These are phyloP conservation scores for Listrodromus nycthemerus DNA, from an alignment of 2,888 invertebrate genomes.

Conservation along the genomic window DNA sequence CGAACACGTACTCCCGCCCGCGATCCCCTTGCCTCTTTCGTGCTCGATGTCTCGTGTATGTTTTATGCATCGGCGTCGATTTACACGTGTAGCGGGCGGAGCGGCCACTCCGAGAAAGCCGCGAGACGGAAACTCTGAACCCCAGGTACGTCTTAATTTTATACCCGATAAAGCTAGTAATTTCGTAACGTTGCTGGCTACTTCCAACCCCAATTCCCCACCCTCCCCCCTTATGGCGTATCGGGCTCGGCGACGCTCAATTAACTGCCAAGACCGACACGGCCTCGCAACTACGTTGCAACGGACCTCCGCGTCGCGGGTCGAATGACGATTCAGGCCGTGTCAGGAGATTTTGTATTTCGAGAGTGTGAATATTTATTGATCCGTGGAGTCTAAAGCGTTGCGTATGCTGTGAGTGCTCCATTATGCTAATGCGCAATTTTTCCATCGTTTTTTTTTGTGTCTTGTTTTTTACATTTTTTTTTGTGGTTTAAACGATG, in stretches of 20 bases:
- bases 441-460: neutral
- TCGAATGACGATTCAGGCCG: neutral
- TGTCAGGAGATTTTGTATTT: neutral
- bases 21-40: neutral
- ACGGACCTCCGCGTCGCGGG: neutral
- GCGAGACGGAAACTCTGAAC: conserved; percentile 24
- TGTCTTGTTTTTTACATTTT: neutral
- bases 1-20: neutral
- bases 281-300: no score
- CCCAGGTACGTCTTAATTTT: conserved; percentile 79
- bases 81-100: conserved; percentile 55
- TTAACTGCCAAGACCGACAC: neutral
- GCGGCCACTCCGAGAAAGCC: conserved; percentile 14
- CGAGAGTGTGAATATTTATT: neutral
- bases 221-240: no score
- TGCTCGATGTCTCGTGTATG: conserved; percentile 37
- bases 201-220: no score
- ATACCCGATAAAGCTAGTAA: conserved; percentile 80
- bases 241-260: neutral
- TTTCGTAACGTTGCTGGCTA: conserved; percentile 59
- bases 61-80: conserved; percentile 56
- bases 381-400: neutral
- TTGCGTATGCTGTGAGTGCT: neutral
- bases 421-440: neutral
- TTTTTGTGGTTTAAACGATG: accelerated